phyloP scores from a whole-genome alignment of 2,888 invertebrate genomes.

The Caenorhabditis macrosperma region DNA sequence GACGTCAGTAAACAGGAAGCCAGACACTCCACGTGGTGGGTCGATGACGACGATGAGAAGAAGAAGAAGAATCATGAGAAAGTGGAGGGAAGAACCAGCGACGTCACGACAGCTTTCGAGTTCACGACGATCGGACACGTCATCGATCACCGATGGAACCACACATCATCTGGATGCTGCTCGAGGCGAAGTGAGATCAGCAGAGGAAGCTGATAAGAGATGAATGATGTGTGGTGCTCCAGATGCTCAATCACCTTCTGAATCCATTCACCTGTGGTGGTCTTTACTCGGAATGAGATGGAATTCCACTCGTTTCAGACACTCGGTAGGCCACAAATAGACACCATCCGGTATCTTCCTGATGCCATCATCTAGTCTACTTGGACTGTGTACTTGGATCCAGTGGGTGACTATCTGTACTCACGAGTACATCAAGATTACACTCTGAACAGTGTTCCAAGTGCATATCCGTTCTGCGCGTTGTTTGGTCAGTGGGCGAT shows the following conservation, averaged over 20 bases:
- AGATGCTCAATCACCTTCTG: too few relatives aligned
- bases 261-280: too few relatives aligned
- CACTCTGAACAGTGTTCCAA: not conserved
- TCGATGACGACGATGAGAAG: slow-evolving; percentile 16
- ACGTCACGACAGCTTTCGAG: slow-evolving; percentile 4
- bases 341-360: too few relatives aligned
- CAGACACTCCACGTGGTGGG: slow-evolving; percentile 15
- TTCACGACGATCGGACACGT: slow-evolving; percentile 4
- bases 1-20: slow-evolving; percentile 30
- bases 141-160: slow-evolving; percentile 1
- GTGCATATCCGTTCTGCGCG: not conserved
- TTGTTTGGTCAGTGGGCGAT: too few relatives aligned
- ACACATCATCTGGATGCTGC: not conserved
- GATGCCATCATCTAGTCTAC: not conserved
- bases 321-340: too few relatives aligned
- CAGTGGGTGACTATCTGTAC: slow-evolving; percentile 11
- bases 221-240: too few relatives aligned
- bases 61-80: not conserved
- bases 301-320: too few relatives aligned
- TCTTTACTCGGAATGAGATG: too few relatives aligned
- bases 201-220: not conserved
- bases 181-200: too few relatives aligned
- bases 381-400: slow-evolving; percentile 1
- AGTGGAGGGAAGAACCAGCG: slow-evolving; percentile 8
- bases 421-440: slow-evolving; percentile 26